Conservation (phyloP, 2,113 vertebrate genomes). For the Ursus arctos region DNA sequence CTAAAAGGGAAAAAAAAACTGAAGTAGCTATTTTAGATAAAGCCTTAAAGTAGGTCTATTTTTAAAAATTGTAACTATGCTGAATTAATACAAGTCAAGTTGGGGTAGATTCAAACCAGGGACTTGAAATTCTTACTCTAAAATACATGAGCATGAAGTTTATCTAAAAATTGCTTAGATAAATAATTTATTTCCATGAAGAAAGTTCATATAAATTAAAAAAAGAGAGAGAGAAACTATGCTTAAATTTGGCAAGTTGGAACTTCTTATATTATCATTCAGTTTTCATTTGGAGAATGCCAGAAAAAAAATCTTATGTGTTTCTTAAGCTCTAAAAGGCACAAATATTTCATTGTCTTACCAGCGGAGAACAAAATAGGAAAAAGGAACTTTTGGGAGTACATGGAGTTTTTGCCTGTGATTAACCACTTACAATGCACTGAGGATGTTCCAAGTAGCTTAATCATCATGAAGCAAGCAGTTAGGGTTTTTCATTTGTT, state of each 20-base stretch:
- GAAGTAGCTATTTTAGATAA: not conserved
- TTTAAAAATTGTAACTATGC: not conserved
- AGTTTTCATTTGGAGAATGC: not conserved
- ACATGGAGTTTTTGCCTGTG: not conserved
- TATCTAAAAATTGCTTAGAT: slow-evolving; percentile 1
- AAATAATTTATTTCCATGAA: not conserved
- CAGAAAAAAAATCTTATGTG: not conserved
- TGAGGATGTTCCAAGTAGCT: not conserved
- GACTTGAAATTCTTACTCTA: not conserved
- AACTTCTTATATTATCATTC: not conserved
- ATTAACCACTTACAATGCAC: not conserved
- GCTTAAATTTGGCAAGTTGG: not conserved
- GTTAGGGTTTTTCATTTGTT: not conserved
- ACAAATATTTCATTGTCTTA: not conserved
- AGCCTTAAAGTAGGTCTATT: not conserved
- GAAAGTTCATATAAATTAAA: not conserved
- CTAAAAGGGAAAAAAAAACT: not conserved
- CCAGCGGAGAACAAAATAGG: not conserved
- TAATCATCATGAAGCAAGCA: not conserved
- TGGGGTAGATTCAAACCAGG: not conserved
- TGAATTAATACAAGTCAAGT: slow-evolving; percentile 9
- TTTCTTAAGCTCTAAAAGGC: not conserved
- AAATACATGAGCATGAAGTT: not conserved
- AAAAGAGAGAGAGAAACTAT: not conserved
- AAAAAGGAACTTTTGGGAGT: not conserved